Base-by-base conservation (phyloP, 2,113 vertebrate genomes). In the Pantherophis guttatus region DNA sequence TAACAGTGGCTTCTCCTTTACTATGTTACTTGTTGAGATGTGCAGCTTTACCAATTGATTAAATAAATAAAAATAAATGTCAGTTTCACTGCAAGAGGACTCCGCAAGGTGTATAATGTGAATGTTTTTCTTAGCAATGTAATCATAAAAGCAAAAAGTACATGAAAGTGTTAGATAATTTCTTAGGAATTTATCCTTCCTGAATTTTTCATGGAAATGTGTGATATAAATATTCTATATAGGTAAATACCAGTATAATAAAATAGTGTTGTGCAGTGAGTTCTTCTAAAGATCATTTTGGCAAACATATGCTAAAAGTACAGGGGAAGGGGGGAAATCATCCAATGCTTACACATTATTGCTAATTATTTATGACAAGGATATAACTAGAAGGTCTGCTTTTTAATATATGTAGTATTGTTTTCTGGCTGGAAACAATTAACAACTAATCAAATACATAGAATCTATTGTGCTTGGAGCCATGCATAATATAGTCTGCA, bases 251-350 rank as follows among this genome's bases (percentile, higher is more conserved):
- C 13, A 75, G 65, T 33, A 75, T 75, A 75, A 33, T 75, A 75
- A 15, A 75, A 12, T 29, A n/a, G n/a, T 75, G 3, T 58, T 19
- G 50, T 29, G 9, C 8, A 58, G 23, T 50, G 29, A 81, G 48
- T 58, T 24, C 58, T 26, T 21, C 15, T 24, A 48, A 57, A 89
- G 9, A 59, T 59, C n/a, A 26, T 33, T 24, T 85, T 23, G 11
- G 26, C 26, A 19, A 44, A 89, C 12, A 59, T 39, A 13, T 87
- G 48, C n/a, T 10, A 86, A 91, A 85, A 33, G 26, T 29, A n/a
- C n/a, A 19, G 23, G 24, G 9, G 9, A 0, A 0, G 3, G 9
- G 1, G 2, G 3, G 33, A 1, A n/a, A 3, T 5, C 55, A 50
- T 33, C n/a, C 19, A 58, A 59, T 87, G 91, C 29, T 57, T 85